Evolutionary conservation across 2,888 invertebrate genomes (phyloP), one percentile per base, ranked within the genome.

Genomic region (Furcula furcula): DNA sequence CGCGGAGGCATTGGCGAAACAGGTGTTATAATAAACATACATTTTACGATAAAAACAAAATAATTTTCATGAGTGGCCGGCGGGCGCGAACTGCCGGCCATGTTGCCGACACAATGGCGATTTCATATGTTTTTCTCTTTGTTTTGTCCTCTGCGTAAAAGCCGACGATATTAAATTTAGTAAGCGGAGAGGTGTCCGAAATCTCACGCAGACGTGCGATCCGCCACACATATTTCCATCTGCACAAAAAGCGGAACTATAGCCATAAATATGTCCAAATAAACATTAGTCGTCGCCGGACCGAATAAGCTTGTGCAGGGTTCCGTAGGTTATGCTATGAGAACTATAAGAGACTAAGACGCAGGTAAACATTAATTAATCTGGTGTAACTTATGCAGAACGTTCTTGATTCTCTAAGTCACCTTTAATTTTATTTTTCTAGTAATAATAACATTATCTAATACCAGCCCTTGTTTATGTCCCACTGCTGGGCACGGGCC

Each of bases 211-310:
- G 85, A 87, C 87, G 89, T 87, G 89, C 87, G 86, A 89, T 80
- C 87, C 89, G 89, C 89, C 88, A 89, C 89, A 89, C 89, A 89
- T 89, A 89, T 89, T 89, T 89, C 83, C 88, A 81, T 83, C 81
- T 59, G 66, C 76, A 87, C 88, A 89, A 89, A 89, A 89, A 87
- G 85, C 84, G 79, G 86, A 88, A 86, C 88, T 87, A 87, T 87
- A 85, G 86, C 89, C 87, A 89, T 89, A 89, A 89, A 89, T 89
- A 89, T 89, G 86, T 88, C 87, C 85, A 87, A 88, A 87, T 85
- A 87, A 87, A 86, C 86, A 84, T 87, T 86, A 85, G 86, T 77
- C 78, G 76, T 68, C 71, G 76, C 67, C 76, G 57, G 70, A 61
- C 76, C 67, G 71, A 74, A 76, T 75, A 76, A 72, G 66, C 65